Conservation (phyloP, 1,140 invertebrate genomes). For the Pogonus chalceus region DNA sequence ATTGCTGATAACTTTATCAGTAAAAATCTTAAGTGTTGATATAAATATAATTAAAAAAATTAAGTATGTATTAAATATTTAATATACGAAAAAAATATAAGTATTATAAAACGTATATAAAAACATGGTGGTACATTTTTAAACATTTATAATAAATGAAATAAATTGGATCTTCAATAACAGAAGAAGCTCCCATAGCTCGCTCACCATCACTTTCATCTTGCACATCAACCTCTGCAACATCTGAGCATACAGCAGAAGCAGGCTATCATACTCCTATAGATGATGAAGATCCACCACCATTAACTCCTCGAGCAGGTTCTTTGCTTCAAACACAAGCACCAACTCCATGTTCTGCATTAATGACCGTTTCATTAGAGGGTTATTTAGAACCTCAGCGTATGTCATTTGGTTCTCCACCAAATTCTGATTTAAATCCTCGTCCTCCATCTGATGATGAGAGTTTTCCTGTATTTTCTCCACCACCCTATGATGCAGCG, state of each 20-base stretch:
- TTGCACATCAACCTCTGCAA: conserved; percentile 40
- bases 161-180: not conserved
- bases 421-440: conserved; percentile 55
- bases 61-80: no score
- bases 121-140: no score
- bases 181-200: conserved; percentile 39
- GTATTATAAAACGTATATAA: no score
- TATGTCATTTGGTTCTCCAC: conserved; percentile 67
- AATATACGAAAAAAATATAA: no score
- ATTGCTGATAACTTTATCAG: no score
- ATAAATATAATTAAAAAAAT: no score
- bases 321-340: conserved; percentile 35
- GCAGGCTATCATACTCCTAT: conserved; percentile 55
- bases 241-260: conserved; percentile 34
- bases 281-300: conserved; percentile 36
- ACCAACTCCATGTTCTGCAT: conserved; percentile 73
- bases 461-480: conserved; percentile 74
- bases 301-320: conserved; percentile 41
- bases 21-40: no score
- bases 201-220: conserved; percentile 49
- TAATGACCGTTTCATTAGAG: conserved; percentile 72
- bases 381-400: conserved; percentile 72
- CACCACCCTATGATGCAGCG: conserved; percentile 54
- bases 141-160: no score
- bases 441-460: conserved; percentile 60